phyloP scores from a whole-genome alignment of 2,113 vertebrate species.

The Cranoglanis bouderius region DNA sequence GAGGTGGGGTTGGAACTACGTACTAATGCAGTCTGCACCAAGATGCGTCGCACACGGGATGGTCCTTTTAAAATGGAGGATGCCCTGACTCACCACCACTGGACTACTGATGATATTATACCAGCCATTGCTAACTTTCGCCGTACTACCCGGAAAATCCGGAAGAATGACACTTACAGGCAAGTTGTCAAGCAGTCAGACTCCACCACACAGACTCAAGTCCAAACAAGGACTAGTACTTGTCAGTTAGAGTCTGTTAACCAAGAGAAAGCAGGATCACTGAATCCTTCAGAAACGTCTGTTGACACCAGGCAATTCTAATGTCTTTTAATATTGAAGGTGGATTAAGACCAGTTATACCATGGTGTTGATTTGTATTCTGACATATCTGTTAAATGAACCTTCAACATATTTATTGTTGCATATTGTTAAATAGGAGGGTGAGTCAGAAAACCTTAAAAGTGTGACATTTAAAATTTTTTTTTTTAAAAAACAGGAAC shows the following conservation, averaged over 20 bases:
- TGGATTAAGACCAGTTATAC: not conserved
- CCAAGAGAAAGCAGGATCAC: not conserved
- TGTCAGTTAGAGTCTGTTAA: not conserved
- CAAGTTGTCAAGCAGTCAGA: slow-evolving; percentile 7
- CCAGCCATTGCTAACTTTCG: slow-evolving; percentile 66
- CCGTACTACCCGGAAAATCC: slow-evolving; percentile 51
- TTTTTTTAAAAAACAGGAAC: not conserved
- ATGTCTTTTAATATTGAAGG: not conserved
- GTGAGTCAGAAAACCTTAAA: not conserved
- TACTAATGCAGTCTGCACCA: slow-evolving; percentile 81
- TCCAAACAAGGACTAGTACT: not conserved
- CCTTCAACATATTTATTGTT: not conserved
- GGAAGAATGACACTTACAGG: slow-evolving; percentile 33
- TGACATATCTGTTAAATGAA: not conserved
- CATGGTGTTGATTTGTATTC: not conserved
- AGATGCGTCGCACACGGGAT: slow-evolving; percentile 81
- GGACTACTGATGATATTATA: slow-evolving; percentile 76
- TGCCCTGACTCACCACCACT: slow-evolving; percentile 78
- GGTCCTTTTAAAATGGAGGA: slow-evolving; percentile 81
- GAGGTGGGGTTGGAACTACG: slow-evolving; percentile 91
- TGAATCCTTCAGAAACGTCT: slow-evolving; percentile 14
- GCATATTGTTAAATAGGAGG: not conserved
- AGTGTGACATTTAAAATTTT: not conserved
- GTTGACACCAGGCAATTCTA: not conserved
- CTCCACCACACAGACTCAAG: not conserved